Evolutionary conservation across 2,113 vertebrate species (phyloP).

Genomic region (Phrynocephalus versicolor): DNA sequence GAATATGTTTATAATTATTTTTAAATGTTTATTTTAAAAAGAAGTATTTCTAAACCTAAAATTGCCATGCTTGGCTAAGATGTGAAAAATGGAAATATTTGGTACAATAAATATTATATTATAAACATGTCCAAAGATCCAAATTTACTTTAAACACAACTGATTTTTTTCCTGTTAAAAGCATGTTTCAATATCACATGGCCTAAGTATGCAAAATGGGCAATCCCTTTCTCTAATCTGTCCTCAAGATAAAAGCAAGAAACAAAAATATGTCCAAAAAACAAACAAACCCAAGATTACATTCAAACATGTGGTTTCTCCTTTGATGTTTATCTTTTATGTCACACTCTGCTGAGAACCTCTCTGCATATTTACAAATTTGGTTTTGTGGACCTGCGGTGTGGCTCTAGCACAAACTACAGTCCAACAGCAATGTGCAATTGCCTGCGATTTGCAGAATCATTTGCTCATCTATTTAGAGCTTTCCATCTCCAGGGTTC

Average conservation of each 20-base stretch:
- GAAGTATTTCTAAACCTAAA: neutral
- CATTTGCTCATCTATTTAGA: neutral
- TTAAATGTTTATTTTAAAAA: neutral
- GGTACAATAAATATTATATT: no score
- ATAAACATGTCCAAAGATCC: neutral
- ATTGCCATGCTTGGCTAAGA: neutral
- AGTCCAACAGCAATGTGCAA: neutral
- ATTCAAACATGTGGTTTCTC: neutral
- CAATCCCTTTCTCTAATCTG: neutral
- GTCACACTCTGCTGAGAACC: neutral
- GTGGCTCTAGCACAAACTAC: neutral
- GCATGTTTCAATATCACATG: neutral
- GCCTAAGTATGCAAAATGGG: neutral
- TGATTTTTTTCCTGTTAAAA: neutral
- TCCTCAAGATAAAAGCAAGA: neutral
- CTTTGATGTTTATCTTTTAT: neutral
- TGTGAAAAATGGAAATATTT: neutral
- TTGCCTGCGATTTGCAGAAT: neutral
- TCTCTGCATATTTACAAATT: neutral
- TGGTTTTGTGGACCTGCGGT: neutral
- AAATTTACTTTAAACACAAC: neutral
- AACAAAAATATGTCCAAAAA: neutral
- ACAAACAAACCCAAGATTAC: neutral
- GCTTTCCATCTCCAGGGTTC: neutral
- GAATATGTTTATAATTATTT: no score